Evolutionary conservation across 2,888 invertebrate species (phyloP), one percentile per base, ranked within the genome.

Genomic region (Caenorhabditis afra): DNA sequence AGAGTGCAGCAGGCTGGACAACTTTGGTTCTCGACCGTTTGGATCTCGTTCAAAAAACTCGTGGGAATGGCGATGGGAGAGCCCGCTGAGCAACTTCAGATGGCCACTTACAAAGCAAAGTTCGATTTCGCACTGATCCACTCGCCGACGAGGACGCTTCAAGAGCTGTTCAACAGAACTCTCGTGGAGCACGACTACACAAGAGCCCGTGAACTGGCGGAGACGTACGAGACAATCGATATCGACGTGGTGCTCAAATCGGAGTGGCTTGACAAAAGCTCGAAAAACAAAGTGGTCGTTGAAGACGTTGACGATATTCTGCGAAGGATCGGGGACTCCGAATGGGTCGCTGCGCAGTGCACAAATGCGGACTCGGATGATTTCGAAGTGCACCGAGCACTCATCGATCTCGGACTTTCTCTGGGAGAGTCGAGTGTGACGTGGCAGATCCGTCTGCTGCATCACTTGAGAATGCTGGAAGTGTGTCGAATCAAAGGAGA

Each of bases 21-120:
- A 29, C 41, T 82, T 5, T 82, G 82, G 84, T 53, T 84, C 1
- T 81, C 59, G 29, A 84, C 82, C 11, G 44, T 82, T 18, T 84
- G 84, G 84, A 70, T 71, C 16, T 79, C 79, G 2, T 79, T 82
- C 49, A 84, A 82, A 59, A 77, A 82, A 61, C 58, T 86, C 16
- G 50, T 85, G 2, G 84, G 86, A 58, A 85, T 86, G 82, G 83
- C 84, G 14, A 82, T 86, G 59, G 86, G 86, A 14, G 86, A 86
- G 14, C 71, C 84, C 0, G 83, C 86, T 1, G 64, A 81, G 41
- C 84, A 83, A 10, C 71, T 86, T 20, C 81, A 83, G 41, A 83
- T 82, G 82, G 84, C 80, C 1, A 85, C 83, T 1, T 83, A 82
- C 62, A 62, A 79, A 22, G 83, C 81, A 0, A 71, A 74, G 20